phyloP scores from a whole-genome alignment of 1,140 invertebrate species.

The Drosophila seguyi region DNA sequence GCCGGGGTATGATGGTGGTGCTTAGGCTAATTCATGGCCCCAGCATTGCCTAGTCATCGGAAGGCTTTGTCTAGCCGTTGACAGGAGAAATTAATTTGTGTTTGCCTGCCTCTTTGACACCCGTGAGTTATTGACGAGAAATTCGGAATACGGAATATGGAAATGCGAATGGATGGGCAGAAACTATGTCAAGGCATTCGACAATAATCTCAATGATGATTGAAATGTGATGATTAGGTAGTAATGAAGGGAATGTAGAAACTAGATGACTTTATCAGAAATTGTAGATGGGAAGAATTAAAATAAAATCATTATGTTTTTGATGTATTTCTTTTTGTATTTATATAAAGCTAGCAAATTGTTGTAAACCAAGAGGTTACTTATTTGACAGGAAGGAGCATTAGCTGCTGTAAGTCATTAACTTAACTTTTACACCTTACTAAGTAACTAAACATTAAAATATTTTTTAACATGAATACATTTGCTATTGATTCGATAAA shows the following conservation, averaged over 20 bases:
- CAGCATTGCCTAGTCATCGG: constrained; percentile 36
- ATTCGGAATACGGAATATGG: constrained; percentile 16
- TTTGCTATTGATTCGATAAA: neutral
- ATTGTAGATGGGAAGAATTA: neutral
- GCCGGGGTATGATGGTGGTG: neutral
- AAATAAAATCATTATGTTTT: neutral
- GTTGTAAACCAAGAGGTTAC: too few species aligned
- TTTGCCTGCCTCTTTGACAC: constrained; percentile 30
- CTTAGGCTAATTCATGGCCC: constrained; percentile 40
- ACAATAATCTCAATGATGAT: neutral
- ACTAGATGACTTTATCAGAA: neutral
- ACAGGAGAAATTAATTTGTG: constrained; percentile 59
- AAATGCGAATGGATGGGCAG: constrained; percentile 8
- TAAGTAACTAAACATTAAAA: too few species aligned
- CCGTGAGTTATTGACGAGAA: constrained; percentile 30
- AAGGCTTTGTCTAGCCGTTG: constrained; percentile 50
- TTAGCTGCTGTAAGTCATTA: too few species aligned
- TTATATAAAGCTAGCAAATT: too few species aligned
- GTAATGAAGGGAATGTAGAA: neutral
- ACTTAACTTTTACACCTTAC: too few species aligned
- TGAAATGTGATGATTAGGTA: neutral
- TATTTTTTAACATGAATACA: too few species aligned
- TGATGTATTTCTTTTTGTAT: too few species aligned
- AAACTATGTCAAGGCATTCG: constrained; percentile 1
- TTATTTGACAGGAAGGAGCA: too few species aligned